Evolutionary conservation across 2,888 invertebrate species (phyloP).

Genomic region (Meloe dianella): DNA sequence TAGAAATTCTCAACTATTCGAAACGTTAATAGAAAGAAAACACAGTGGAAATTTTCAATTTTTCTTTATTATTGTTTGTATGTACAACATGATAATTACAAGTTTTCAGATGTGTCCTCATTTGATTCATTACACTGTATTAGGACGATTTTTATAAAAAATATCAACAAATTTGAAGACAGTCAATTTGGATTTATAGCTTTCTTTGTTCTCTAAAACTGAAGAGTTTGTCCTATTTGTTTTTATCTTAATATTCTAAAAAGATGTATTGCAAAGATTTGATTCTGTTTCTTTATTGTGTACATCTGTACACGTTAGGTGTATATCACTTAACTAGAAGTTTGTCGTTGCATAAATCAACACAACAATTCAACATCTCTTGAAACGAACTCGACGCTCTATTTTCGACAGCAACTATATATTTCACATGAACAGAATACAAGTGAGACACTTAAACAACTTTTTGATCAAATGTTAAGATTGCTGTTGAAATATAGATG

Average conservation of each 20-base stretch:
- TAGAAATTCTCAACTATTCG: not conserved
- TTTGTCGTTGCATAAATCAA: slow-evolving; percentile 30
- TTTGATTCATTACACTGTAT: not conserved
- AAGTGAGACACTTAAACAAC: slow-evolving; percentile 16
- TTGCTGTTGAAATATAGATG: slow-evolving; percentile 22
- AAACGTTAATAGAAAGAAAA: not conserved
- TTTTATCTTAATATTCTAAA: not conserved
- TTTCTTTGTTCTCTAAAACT: not conserved
- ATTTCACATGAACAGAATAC: slow-evolving; percentile 12
- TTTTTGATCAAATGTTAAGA: slow-evolving; percentile 22
- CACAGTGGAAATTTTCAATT: slow-evolving; percentile 39
- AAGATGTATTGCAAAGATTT: slow-evolving; percentile 32
- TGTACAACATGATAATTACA: slow-evolving; percentile 48
- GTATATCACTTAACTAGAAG: slow-evolving; percentile 21
- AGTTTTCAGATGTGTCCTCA: slow-evolving; percentile 28
- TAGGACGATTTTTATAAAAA: slow-evolving; percentile 33
- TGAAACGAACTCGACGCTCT: slow-evolving; percentile 5
- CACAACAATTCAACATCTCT: slow-evolving; percentile 12
- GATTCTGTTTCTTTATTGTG: slow-evolving; percentile 22
- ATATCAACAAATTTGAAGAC: slow-evolving; percentile 34
- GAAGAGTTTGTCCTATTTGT: not conserved
- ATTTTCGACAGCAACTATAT: slow-evolving; percentile 10
- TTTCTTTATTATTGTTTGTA: slow-evolving; percentile 41
- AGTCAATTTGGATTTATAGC: not conserved
- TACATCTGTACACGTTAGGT: slow-evolving; percentile 10